These are phyloP conservation scores for Phaenicophaeus curvirostris DNA, from an alignment of 2,797 vertebrate species.

Conservation along the genomic window DNA sequence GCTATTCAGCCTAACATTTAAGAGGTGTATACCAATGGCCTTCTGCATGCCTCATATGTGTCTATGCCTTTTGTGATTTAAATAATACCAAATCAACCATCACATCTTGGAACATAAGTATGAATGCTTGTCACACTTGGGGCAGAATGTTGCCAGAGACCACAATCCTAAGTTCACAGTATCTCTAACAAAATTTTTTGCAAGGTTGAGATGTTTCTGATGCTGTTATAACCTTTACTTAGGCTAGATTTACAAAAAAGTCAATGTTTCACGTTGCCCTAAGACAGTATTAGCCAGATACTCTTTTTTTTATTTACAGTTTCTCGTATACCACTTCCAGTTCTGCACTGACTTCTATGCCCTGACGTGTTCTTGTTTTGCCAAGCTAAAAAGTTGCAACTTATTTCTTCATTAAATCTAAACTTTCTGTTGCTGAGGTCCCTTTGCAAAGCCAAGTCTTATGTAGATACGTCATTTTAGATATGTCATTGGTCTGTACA, in stretches of 20 bases:
- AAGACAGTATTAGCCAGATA: not conserved
- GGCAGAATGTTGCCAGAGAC: slow-evolving; percentile 10
- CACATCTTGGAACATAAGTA: not conserved
- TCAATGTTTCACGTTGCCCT: not conserved
- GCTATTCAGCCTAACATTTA: not conserved
- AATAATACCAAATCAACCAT: not conserved
- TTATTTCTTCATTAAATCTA: not conserved
- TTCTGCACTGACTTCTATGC: not conserved
- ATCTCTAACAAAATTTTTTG: not conserved
- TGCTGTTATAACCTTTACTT: not conserved
- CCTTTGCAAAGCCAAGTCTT: not conserved
- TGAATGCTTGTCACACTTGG: not conserved
- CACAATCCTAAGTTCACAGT: not conserved
- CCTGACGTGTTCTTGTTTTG: not conserved
- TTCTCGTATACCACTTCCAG: not conserved
- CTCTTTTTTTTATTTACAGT: not conserved
- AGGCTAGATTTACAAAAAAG: not conserved
- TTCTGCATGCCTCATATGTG: not conserved
- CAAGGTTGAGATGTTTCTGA: not conserved
- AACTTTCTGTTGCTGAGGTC: not conserved
- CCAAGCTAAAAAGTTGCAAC: not conserved
- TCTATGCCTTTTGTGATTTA: not conserved
- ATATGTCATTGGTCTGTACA: not conserved
- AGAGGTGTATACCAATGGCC: fast-evolving
- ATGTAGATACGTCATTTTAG: fast-evolving